Evolutionary conservation across 2,888 invertebrate species (phyloP).

Genomic region (Erebia ligea): DNA sequence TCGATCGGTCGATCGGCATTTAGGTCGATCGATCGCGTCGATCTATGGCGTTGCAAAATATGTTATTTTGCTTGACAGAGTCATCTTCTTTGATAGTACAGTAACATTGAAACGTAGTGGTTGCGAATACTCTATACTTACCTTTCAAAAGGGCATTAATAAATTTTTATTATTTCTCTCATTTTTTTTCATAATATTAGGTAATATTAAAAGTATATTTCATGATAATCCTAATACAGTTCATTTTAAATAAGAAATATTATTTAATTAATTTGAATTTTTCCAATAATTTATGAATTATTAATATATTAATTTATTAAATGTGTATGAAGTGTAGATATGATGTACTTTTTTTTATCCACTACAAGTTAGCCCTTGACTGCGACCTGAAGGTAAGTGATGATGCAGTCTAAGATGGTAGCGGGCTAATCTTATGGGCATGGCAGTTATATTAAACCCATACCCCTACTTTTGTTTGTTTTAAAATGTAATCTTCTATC

Average conservation of each 20-base stretch:
- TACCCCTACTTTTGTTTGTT: no score
- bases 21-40: no score
- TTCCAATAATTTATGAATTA: background rate
- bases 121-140: background rate
- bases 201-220: slow-evolving; percentile 31
- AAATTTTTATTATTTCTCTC: slow-evolving; percentile 17
- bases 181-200: slow-evolving; percentile 39
- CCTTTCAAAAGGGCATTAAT: slow-evolving; percentile 5
- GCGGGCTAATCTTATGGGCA: no score
- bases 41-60: slow-evolving; percentile 22
- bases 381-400: no score
- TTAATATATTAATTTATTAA: background rate
- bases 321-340: no score
- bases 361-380: no score
- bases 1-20: no score
- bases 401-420: no score
- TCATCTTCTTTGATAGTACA: slow-evolving; percentile 43
- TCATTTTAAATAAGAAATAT: slow-evolving; percentile 21
- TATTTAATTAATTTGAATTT: background rate
- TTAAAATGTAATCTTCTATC: no score
- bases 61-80: slow-evolving; percentile 45
- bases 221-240: slow-evolving; percentile 20
- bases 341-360: no score
- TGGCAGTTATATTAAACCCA: no score
- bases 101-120: background rate